Base-by-base conservation (phyloP, 2,113 vertebrate species). In the Psilopsiagon aymara region DNA sequence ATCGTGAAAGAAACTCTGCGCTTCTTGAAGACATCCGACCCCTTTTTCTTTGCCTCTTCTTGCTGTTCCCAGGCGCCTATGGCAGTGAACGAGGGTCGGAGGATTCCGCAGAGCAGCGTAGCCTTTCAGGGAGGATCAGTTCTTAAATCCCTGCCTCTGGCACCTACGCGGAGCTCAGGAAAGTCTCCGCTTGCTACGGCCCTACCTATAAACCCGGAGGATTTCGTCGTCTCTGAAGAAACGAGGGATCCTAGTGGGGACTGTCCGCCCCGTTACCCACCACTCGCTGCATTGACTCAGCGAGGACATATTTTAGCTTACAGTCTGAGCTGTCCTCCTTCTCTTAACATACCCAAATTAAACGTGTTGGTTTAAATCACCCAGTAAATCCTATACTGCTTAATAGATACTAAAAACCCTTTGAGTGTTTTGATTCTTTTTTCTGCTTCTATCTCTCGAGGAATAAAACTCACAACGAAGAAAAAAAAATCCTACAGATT, bases 251-350 rank as follows among this genome's bases (percentile, higher is more conserved):
- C 57, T 14, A 7, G 4, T 6, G 20, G 19, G 29, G 17, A 11
- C 2, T 1, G 0, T 8, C 11, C 2, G 0, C 35, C 39, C 23
- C 5, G 1, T 29, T 31, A 7, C 16, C 23, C 15, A 5, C 33
- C 4, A 5, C 12, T 5, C 0, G 0, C 35, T 31, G 4, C 7
- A 6, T 53, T 68, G 19, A 17, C 9, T 1, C 49, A 41, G 27
- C 3, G 1, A 11, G 0, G 1, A 17, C 13, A 1, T 17, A 17
- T 17, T 3, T 25, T 11, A 1, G 5, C 19, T 47, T 47, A 31
- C 46, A 64, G 39, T 28, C 18, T 35, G 1, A 73, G 16, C 6
- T 41, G 31, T 75, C 2, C 39, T 78, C 2, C 69, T 60, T 60
- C 37, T 29, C 3, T 31, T 16, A 47, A 15, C 0, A 0, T 2